Evolutionary conservation across 35 echinoderm and acorn worm genomes (phyloP), one percentile per base, ranked within the genome.

Genomic region (Ophiothrix spiculata): DNA sequence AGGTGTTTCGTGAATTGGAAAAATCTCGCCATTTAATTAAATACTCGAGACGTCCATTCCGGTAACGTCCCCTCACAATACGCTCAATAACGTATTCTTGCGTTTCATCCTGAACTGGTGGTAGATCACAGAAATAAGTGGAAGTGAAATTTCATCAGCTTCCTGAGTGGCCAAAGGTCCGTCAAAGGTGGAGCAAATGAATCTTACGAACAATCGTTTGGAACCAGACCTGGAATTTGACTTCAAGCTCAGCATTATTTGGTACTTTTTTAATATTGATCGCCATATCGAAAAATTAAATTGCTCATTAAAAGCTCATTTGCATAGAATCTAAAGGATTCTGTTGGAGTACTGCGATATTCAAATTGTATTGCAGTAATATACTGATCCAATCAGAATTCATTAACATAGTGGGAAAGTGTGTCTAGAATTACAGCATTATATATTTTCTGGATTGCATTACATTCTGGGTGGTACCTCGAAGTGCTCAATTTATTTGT

Each of bases 21-120:
- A n/a, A n/a, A n/a, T n/a, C n/a, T n/a, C n/a, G n/a, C n/a, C n/a
- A n/a, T n/a, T n/a, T n/a, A n/a, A n/a, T n/a, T n/a, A n/a, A n/a
- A 39, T 86, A 76, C 31, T 86, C 4, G 12, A 86, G 28, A 74
- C 73, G 64, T 23, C 69, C 37, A 29, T 86, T 86, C 15, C 23
- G 10, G 64, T 69, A 86, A 14, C 69, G 60, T 75, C 83, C 83
- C 29, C 83, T 46, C 6, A 86, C 16, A 38, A 86, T 40, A 35
- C 29, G 60, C 69, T 86, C 63, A 2, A 86, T 32, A 15, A 33
- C 84, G 73, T 86, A 76, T 32, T 75, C 64, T 29, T 76, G 6
- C 1, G 14, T 79, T 4, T 17, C 2, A 36, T 36, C 33, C 33
- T 45, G 13, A 17, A 45, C 29, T 38, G 33, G 12, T 39, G 38